Base-by-base conservation (phyloP, 2,888 invertebrate genomes). In the Argynnis bischoffii region DNA sequence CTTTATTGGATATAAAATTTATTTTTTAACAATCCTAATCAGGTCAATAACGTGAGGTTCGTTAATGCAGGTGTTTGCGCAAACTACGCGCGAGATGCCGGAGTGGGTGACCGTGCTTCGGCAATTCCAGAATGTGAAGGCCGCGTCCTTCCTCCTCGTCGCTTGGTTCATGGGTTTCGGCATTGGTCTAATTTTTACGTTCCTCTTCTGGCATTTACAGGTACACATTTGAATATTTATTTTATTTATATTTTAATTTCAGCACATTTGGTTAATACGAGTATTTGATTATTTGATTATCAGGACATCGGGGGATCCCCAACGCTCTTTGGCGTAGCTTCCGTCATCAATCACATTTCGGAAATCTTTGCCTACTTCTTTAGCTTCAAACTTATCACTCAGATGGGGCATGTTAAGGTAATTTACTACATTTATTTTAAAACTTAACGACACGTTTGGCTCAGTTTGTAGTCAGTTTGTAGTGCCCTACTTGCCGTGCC, bases 141-240 rank as follows among this genome's bases (percentile, higher is more conserved):
- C 98, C 74, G 96, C 96, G 15, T 97, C 98, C 1, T 98, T 99
- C 86, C 94, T 99, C 60, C 97, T 99, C 85, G 98, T 99, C 47
- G 98, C 99, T 60, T 99, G 99, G 98, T 99, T 98, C 90, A 99
- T 99, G 98, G 99, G 99, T 66, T 98, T 99, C 83, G 99, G 99
- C 65, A 99, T 99, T 79, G 99, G 99, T 0, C 94, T 99, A 77
- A 99, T 99, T 78, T 99, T 99, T 92, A 99, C 99, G 4, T 99
- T 99, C 91, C 95, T 99, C 67, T 99, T 99, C 93, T 99, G 99
- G 99, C 99, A 99, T 90, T 94, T 99, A 59, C 96, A 98, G 93
- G 98, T 98, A 82, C 95, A 4, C 26, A 21, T 21, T 41, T n/a
- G 18, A 55, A 16, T n/a, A 48, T 15, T 16, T 48, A 26, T 57